A percentile compares a stretch with the other conserved stretches of the same genome.
These are phyloP conservation scores for Cephus spinipes DNA, from an alignment of 2,888 invertebrate species.

Conservation along the genomic window DNA sequence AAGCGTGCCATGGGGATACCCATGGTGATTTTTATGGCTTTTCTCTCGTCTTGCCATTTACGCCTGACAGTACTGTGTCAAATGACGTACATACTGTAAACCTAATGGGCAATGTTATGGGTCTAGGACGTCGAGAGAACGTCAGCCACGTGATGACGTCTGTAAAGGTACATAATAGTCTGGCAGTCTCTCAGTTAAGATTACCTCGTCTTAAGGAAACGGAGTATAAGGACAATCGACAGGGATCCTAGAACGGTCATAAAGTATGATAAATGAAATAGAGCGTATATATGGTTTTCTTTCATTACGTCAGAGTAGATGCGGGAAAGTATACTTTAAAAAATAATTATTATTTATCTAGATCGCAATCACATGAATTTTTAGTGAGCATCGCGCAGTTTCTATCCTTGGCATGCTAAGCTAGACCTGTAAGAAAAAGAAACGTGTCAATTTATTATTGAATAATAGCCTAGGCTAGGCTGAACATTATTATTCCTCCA, in stretches of 20 bases:
- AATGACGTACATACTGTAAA: neutral
- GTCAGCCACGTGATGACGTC: neutral
- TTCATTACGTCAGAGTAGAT: neutral
- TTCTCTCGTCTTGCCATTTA: neutral
- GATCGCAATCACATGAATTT: neutral
- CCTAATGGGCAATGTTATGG: neutral
- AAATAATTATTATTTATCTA: neutral
- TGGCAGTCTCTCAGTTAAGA: neutral
- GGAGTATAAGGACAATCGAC: neutral
- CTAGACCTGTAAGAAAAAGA: neutral
- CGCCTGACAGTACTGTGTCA: neutral
- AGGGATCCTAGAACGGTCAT: neutral
- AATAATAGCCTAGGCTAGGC: neutral
- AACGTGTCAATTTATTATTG: neutral
- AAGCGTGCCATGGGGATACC: constrained; percentile 34
- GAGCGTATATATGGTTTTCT: neutral
- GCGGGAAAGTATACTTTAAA: neutral
- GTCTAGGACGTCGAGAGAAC: neutral
- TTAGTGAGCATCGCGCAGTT: neutral
- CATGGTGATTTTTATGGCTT: neutral
- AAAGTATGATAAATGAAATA: neutral
- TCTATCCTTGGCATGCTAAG: neutral
- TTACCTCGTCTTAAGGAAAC: neutral
- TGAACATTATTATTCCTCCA: neutral
- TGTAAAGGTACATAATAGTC: neutral